phyloP scores from a whole-genome alignment of 2,888 invertebrate genomes.

The Peribatodes rhomboidaria region DNA sequence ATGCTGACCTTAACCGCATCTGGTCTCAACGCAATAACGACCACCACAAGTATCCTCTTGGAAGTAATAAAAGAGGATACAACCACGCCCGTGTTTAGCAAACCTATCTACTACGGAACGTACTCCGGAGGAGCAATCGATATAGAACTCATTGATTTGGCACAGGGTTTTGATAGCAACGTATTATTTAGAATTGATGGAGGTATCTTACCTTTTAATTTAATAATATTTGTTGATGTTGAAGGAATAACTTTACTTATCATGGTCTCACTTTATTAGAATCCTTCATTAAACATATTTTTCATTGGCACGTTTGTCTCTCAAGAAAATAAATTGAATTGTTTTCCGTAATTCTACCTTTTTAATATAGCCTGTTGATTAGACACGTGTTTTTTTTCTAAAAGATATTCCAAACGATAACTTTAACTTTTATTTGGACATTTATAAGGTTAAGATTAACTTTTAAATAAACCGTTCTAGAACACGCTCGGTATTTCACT shows the following conservation, averaged over 20 bases:
- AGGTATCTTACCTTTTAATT: slow-evolving; percentile 54
- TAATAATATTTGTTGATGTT: not conserved
- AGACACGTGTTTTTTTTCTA: too few relatives aligned
- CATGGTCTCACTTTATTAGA: too few relatives aligned
- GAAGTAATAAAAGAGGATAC: slow-evolving; percentile 70
- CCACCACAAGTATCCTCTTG: slow-evolving; percentile 65
- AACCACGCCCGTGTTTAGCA: slow-evolving; percentile 66
- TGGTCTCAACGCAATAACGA: slow-evolving; percentile 59
- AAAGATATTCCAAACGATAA: too few relatives aligned
- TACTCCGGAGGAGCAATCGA: slow-evolving; percentile 54
- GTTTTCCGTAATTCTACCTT: too few relatives aligned
- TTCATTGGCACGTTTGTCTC: too few relatives aligned
- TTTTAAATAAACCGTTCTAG: too few relatives aligned
- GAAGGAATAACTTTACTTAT: not conserved
- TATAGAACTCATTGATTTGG: slow-evolving; percentile 61
- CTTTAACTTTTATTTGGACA: too few relatives aligned
- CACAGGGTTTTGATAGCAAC: slow-evolving; percentile 64
- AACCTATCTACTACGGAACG: slow-evolving; percentile 63
- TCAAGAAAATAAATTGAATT: too few relatives aligned
- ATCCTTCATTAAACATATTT: too few relatives aligned
- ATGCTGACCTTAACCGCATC: slow-evolving; percentile 66
- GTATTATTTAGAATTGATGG: slow-evolving; percentile 67
- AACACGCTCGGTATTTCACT: slow-evolving; percentile 63
- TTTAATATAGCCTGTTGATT: too few relatives aligned
- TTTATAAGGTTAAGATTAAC: too few relatives aligned